Conservation (phyloP, 2,113 vertebrate genomes). For the Murina feae region DNA sequence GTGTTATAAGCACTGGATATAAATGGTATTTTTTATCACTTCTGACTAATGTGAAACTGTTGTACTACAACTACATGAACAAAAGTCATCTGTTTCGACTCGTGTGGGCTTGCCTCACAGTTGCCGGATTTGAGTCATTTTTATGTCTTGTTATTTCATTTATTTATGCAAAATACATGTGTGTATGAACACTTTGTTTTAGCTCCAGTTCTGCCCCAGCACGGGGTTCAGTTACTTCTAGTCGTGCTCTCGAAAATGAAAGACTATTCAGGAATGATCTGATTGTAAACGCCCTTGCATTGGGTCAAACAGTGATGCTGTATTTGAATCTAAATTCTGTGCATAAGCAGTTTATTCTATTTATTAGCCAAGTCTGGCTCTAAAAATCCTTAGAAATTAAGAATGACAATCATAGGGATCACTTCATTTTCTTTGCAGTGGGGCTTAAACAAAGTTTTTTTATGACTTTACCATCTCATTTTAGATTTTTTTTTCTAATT, state of each 20-base stretch:
- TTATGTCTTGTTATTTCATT: slow-evolving; percentile 95
- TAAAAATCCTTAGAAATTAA: slow-evolving; percentile 89
- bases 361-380: slow-evolving; percentile 96
- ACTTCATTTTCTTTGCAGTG: slow-evolving; percentile 81
- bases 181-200: slow-evolving; percentile 96
- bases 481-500: slow-evolving; percentile 89
- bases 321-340: slow-evolving; percentile 90
- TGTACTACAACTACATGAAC: slow-evolving; percentile 93
- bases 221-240: slow-evolving; percentile 82
- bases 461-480: slow-evolving; percentile 91
- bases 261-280: slow-evolving; percentile 84
- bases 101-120: slow-evolving; percentile 92
- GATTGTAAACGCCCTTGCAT: slow-evolving; percentile 84
- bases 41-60: slow-evolving; percentile 99
- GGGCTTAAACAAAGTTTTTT: slow-evolving; percentile 91
- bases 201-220: slow-evolving; percentile 90
- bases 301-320: slow-evolving; percentile 84
- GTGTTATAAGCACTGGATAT: slow-evolving; percentile 99
- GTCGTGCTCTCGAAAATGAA: slow-evolving; percentile 83
- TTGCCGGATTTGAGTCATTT: slow-evolving; percentile 94
- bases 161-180: slow-evolving; percentile 99
- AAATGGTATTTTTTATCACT: slow-evolving; percentile 99
- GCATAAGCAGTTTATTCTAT: slow-evolving; percentile 90
- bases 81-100: slow-evolving; percentile 95
- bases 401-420: slow-evolving; percentile 91